Evolutionary conservation across 2,888 invertebrate genomes (phyloP).

Genomic region (Apamea epomidion): DNA sequence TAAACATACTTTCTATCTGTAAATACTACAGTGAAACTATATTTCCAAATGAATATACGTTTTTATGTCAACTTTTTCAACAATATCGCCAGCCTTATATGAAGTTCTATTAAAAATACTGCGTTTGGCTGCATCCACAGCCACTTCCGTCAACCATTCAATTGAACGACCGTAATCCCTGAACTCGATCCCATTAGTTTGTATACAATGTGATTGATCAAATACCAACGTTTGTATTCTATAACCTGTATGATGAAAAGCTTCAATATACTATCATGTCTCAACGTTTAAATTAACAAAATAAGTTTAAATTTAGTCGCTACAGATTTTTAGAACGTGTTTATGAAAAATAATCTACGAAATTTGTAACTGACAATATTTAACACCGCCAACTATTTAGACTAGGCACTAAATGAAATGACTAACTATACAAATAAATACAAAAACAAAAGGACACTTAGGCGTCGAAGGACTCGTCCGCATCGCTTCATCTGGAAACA

Average conservation of each 20-base stretch:
- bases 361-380: not conserved
- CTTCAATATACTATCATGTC: constrained; percentile 21
- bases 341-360: not conserved
- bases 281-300: not conserved
- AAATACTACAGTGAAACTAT: not conserved
- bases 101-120: constrained; percentile 18
- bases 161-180: constrained; percentile 56
- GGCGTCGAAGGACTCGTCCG: no score
- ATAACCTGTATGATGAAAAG: constrained; percentile 29
- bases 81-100: not conserved
- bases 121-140: constrained; percentile 30
- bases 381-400: not conserved
- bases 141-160: constrained; percentile 56
- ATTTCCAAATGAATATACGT: not conserved
- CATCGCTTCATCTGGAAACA: no score
- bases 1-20: not conserved
- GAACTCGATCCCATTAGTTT: constrained; percentile 52
- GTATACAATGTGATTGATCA: constrained; percentile 54
- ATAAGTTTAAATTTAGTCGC: not conserved
- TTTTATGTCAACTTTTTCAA: not conserved
- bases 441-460: no score
- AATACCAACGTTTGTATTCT: constrained; percentile 34
- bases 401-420: not conserved
- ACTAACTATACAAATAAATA: not conserved
- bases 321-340: not conserved